Conservation (phyloP, 2,797 vertebrate species). For the Buceros bicornis region DNA sequence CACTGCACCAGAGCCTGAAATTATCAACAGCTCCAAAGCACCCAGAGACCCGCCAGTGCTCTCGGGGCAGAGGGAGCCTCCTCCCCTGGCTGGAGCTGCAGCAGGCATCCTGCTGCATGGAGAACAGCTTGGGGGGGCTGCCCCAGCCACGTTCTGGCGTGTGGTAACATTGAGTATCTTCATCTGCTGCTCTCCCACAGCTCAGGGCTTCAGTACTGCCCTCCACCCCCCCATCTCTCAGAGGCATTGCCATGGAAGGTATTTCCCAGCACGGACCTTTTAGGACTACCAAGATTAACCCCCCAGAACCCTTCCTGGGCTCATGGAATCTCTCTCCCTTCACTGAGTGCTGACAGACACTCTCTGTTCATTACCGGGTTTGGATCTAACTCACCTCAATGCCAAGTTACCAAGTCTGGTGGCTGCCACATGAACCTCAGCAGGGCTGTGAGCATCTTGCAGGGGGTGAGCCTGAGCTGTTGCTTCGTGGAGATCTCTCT, state of each 20-base stretch:
- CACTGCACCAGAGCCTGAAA: neutral
- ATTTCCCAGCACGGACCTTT: neutral
- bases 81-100: neutral
- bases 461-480: neutral
- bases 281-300: neutral
- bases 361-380: neutral
- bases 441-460: neutral
- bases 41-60: neutral
- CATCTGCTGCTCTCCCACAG: neutral
- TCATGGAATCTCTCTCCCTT: neutral
- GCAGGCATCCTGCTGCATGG: neutral
- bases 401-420: neutral
- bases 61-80: neutral
- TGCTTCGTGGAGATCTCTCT: neutral
- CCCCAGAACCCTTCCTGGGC: neutral
- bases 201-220: neutral
- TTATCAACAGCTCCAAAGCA: neutral
- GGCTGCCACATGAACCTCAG: neutral
- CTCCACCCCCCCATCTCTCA: neutral
- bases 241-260: neutral
- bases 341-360: neutral
- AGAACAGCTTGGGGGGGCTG: neutral
- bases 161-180: neutral
- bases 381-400: neutral
- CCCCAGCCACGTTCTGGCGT: neutral